Percentiles rank a stretch among this genome's conserved stretches.
phyloP scores from a whole-genome alignment of 2,888 invertebrate species.

The Leucophora obtusa region DNA sequence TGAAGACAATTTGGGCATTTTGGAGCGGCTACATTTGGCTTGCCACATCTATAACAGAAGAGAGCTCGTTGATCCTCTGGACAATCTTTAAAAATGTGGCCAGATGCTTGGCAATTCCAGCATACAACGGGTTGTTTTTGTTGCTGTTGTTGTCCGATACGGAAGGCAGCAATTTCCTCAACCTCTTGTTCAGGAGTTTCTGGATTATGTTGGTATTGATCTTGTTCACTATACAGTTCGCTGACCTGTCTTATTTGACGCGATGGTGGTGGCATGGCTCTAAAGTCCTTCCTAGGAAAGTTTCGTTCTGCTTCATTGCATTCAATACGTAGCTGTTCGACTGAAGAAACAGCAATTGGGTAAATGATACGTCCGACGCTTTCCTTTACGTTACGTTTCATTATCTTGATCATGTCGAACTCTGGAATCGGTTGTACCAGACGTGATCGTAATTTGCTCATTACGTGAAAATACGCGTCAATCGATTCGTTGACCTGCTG shows the following conservation, averaged over 20 bases:
- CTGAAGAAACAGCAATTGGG: background rate
- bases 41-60: constrained; percentile 4
- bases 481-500: background rate
- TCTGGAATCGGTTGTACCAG: too few relatives aligned
- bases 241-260: background rate
- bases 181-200: background rate
- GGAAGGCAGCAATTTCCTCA: background rate
- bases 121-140: background rate
- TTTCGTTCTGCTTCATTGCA: constrained; percentile 14
- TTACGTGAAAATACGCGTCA: background rate
- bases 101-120: constrained; percentile 1
- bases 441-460: background rate
- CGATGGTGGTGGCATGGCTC: too few relatives aligned
- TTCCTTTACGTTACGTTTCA: too few relatives aligned
- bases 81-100: constrained; percentile 2
- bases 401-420: too few relatives aligned
- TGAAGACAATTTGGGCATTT: background rate
- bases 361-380: too few relatives aligned
- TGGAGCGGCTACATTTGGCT: background rate
- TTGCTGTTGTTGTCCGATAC: background rate
- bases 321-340: constrained; percentile 11
- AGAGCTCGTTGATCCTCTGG: background rate
- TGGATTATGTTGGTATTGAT: background rate
- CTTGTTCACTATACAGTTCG: background rate
- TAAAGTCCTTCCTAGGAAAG: background rate